A percentile compares a stretch with the other conserved stretches of the same genome.
Conservation (phyloP, 1,140 invertebrate genomes). For the Cyphomyrmex costatus region DNA sequence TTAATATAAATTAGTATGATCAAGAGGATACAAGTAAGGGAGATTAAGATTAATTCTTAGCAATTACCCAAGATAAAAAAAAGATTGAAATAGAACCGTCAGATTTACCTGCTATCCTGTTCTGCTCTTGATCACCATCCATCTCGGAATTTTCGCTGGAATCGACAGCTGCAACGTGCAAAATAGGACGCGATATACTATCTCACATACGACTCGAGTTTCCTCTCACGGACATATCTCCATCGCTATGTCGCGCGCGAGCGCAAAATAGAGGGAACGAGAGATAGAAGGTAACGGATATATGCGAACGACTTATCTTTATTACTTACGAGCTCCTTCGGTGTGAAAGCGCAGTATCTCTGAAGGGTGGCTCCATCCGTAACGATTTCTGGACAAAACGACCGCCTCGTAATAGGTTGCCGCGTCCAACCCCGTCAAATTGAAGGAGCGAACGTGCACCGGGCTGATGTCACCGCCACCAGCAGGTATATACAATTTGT, state of each 20-base stretch:
- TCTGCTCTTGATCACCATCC: constrained; percentile 52
- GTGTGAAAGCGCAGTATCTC: constrained; percentile 90
- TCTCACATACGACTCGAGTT: constrained; percentile 11
- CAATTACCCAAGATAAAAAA: not conserved
- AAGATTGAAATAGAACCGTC: not conserved
- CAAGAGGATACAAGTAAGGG: not conserved
- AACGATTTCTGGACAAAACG: constrained; percentile 90
- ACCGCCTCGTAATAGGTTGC: constrained; percentile 91
- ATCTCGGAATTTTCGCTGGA: constrained; percentile 47
- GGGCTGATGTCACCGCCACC: constrained; percentile 88
- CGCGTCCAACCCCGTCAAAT: constrained; percentile 89
- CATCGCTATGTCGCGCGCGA: constrained; percentile 24
- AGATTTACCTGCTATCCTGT: constrained; percentile 45
- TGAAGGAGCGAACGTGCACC: constrained; percentile 90
- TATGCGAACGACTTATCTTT: constrained; percentile 47
- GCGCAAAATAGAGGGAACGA: constrained; percentile 15
- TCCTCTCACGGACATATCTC: constrained; percentile 1
- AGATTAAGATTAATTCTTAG: not conserved
- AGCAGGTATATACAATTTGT: constrained; percentile 90
- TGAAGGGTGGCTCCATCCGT: constrained; percentile 90
- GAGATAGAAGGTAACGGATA: constrained; percentile 8
- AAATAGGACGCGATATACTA: constrained; percentile 18
- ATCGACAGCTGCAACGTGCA: constrained; percentile 28
- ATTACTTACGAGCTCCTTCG: constrained; percentile 87
- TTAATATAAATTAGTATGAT: not conserved